phyloP scores from a whole-genome alignment of 2,797 vertebrate species.

The Lithobates sylvaticus region DNA sequence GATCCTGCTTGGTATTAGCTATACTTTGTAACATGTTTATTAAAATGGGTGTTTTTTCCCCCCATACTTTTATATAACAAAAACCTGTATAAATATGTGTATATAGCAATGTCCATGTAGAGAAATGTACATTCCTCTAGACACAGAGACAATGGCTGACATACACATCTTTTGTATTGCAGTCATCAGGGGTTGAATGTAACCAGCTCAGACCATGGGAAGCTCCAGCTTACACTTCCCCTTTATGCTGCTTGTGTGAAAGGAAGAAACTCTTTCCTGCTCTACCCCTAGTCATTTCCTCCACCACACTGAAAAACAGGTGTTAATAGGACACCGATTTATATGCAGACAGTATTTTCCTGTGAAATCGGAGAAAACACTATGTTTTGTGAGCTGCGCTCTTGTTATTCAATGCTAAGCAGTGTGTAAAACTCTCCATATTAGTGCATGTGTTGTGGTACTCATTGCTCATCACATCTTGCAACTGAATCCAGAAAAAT shows the following conservation, averaged over 20 bases:
- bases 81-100: neutral
- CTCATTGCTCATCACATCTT: neutral
- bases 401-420: neutral
- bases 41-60: neutral
- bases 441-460: neutral
- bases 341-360: neutral
- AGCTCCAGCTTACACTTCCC: constrained; percentile 32
- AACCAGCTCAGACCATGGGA: constrained; percentile 13
- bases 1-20: neutral
- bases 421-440: neutral
- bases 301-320: constrained; percentile 27
- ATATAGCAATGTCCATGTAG: neutral
- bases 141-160: neutral
- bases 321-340: constrained; percentile 37
- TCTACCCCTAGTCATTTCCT: constrained; percentile 38
- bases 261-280: constrained; percentile 56
- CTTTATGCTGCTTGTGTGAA: constrained; percentile 37
- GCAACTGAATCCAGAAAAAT: neutral
- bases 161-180: neutral
- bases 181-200: constrained; percentile 14
- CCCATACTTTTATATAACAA: too few relatives aligned
- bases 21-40: too few relatives aligned
- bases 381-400: neutral
- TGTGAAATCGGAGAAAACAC: neutral
- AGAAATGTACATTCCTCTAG: neutral